A percentile compares a stretch with the other conserved stretches of the same genome.
Conservation (phyloP, 1,140 invertebrate species). For the Sarcophaga peregrina region DNA sequence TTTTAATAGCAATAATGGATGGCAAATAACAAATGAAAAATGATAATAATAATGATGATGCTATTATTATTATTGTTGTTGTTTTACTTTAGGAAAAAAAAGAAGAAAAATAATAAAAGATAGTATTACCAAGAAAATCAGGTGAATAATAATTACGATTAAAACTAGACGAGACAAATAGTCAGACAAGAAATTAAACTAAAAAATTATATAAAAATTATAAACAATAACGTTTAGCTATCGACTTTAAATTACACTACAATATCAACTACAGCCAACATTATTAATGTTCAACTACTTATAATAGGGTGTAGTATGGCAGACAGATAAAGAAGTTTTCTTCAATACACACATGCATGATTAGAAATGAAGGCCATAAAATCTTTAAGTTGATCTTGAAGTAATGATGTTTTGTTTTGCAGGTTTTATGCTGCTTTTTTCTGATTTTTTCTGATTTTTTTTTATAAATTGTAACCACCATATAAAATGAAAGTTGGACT, state of each 20-base stretch:
- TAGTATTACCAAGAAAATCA: slow-evolving; percentile 14
- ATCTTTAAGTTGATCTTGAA: slow-evolving; percentile 11
- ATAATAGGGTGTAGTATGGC: too few relatives aligned
- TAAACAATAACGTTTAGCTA: too few relatives aligned
- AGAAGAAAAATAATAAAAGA: too few relatives aligned
- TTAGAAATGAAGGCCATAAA: background rate
- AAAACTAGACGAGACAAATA: background rate
- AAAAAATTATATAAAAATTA: too few relatives aligned
- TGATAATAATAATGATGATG: background rate
- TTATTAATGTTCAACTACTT: too few relatives aligned
- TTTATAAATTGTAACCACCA: slow-evolving; percentile 7
- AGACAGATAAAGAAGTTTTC: background rate
- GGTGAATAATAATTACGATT: slow-evolving; percentile 22
- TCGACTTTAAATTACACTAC: too few relatives aligned
- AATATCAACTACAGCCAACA: too few relatives aligned
- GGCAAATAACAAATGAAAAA: background rate
- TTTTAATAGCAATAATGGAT: background rate
- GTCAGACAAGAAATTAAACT: background rate
- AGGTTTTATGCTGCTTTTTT: background rate
- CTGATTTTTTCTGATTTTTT: background rate
- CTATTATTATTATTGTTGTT: background rate
- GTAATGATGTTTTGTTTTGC: slow-evolving; percentile 4
- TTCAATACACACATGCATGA: background rate
- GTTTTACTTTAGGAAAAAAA: background rate
- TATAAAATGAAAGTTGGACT: slow-evolving; percentile 46